Conservation (phyloP, 2,888 invertebrate species). For the Caenorhabditis zanzibari region DNA sequence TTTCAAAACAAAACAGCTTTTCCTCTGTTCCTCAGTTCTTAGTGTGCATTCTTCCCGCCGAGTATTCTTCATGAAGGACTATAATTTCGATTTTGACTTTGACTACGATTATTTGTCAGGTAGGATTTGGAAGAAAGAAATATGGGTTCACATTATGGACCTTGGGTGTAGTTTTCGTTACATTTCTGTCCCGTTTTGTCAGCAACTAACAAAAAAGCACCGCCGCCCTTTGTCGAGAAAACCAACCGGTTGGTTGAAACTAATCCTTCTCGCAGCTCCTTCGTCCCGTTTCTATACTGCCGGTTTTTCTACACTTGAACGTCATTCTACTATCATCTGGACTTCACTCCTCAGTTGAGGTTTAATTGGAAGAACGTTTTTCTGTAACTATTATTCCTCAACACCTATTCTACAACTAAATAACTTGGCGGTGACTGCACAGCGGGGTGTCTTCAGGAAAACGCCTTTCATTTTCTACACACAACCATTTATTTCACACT, state of each 20-base stretch:
- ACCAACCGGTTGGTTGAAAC: slow-evolving; percentile 62
- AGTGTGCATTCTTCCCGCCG: slow-evolving; percentile 9
- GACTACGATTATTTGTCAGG: slow-evolving; percentile 50
- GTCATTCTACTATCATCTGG: slow-evolving; percentile 59
- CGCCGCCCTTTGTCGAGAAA: slow-evolving; percentile 37
- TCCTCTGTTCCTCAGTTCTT: not conserved
- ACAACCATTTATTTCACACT: slow-evolving; percentile 41
- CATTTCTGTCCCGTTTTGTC: slow-evolving; percentile 17
- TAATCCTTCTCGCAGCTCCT: slow-evolving; percentile 50
- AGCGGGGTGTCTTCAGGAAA: slow-evolving; percentile 46
- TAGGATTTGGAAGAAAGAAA: slow-evolving; percentile 28
- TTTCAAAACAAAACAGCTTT: slow-evolving; percentile 8
- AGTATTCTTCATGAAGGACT: slow-evolving; percentile 48
- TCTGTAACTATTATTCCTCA: slow-evolving; percentile 52
- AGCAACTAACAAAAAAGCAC: slow-evolving; percentile 49
- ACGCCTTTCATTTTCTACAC: slow-evolving; percentile 40
- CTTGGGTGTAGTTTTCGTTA: slow-evolving; percentile 1
- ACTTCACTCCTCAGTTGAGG: not conserved
- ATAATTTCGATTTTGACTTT: slow-evolving; percentile 45
- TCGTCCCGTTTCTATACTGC: not conserved
- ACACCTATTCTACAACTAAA: slow-evolving; percentile 45
- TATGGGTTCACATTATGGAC: not conserved
- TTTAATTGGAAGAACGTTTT: slow-evolving; percentile 58
- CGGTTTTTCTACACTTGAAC: slow-evolving; percentile 42
- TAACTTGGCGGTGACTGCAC: slow-evolving; percentile 36